Base-by-base conservation (phyloP, 2,113 vertebrate genomes). In the Eurypyga helias region DNA sequence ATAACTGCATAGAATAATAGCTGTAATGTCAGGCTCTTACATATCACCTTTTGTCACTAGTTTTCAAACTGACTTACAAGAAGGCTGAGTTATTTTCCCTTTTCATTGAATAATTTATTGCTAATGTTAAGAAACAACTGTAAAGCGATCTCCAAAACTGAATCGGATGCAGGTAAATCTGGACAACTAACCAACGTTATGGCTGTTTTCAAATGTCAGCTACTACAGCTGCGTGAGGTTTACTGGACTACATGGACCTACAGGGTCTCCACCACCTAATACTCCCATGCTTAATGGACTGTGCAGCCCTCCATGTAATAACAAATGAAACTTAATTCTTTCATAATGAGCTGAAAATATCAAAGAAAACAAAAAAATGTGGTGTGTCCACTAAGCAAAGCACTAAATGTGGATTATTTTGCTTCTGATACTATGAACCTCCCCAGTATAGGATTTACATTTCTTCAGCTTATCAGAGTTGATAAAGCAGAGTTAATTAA, bases 1-100 rank as follows among this genome's bases (percentile, higher is more conserved):
- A 66, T 58, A 83, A 87, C 58, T 62, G 85, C 73, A 60, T 89
- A 51, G 26, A 94, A 71, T 92, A 95, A 78, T 60, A 51, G 6
- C 14, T 87, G 19, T 41, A 84, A 70, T 67, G 38, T 89, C 77
- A 84, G 28, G 16, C 7, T 75, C 7, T 89, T 64, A 17, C 11
- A 3, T 70, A 77, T 34, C 20, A 70, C 24, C 33, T 89, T 88
- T 60, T 89, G 86, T 94, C 87, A 78, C 29, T 78, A n/a, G 26
- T 17, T 71, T 34, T 31, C 34, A 48, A 73, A 88, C 38, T 84
- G 46, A 62, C 64, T 54, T 78, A 34, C 24, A 81, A 67, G 51
- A 57, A 80, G 31, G 17, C 1, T 38, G 34, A 69, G 3, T 31
- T 81, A 41, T 58, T 86, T 84, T 51, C 28, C 6, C 2, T 62